Percentiles rank a stretch among this genome's conserved stretches.
phyloP scores from a whole-genome alignment of 1,140 invertebrate genomes.

The Acromyrmex heyeri region DNA sequence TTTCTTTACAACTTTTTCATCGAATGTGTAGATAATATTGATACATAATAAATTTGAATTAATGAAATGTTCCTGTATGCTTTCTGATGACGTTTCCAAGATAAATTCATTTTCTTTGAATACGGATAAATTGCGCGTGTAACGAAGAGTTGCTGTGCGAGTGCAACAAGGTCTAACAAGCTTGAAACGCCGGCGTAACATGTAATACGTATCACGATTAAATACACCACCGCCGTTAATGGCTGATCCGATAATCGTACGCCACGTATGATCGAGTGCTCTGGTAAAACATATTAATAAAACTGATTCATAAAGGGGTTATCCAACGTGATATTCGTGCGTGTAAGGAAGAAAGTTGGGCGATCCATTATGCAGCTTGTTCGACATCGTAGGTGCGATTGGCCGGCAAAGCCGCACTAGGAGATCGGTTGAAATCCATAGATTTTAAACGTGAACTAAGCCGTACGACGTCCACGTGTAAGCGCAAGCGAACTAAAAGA shows the following conservation, averaged over 20 bases:
- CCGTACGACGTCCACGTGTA: background rate
- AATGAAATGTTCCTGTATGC: background rate
- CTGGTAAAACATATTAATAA: conserved; percentile 59
- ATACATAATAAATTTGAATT: background rate
- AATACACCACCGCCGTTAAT: conserved; percentile 46
- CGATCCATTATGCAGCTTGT: conserved; percentile 55
- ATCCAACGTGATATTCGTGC: conserved; percentile 38
- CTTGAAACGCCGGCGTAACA: conserved; percentile 18
- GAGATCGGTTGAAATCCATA: conserved; percentile 13
- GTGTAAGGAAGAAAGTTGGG: conserved; percentile 47
- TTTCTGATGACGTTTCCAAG: background rate
- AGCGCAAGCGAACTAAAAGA: background rate
- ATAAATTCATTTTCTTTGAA: conserved; percentile 35
- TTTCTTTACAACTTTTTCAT: background rate
- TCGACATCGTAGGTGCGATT: conserved; percentile 49
- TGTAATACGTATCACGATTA: conserved; percentile 50
- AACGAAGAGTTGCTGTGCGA: conserved; percentile 24
- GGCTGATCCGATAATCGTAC: conserved; percentile 43
- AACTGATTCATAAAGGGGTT: conserved; percentile 50
- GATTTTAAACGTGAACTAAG: conserved; percentile 22
- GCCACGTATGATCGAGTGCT: conserved; percentile 43
- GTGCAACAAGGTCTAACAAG: conserved; percentile 26
- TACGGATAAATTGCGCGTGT: conserved; percentile 33
- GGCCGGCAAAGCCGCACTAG: conserved; percentile 23
- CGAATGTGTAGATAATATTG: background rate